These are phyloP conservation scores for Patagioenas fasciata DNA, from an alignment of 2,113 vertebrate species.

Conservation along the genomic window DNA sequence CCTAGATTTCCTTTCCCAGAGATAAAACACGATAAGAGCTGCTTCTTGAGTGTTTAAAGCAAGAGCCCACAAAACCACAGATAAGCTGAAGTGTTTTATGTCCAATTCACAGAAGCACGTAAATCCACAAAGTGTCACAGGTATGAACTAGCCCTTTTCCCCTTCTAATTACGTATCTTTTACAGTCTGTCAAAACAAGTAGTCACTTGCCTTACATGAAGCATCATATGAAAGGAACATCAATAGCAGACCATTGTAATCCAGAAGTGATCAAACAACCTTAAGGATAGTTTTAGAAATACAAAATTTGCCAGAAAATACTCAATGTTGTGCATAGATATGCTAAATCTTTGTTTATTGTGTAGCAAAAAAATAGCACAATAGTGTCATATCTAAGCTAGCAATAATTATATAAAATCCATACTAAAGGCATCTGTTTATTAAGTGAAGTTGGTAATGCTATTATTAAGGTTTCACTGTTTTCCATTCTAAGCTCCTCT, in stretches of 20 bases:
- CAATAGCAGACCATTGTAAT: background rate
- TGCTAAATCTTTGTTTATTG: background rate
- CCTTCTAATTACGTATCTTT: background rate
- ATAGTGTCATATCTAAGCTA: background rate
- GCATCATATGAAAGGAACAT: background rate
- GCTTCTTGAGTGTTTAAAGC: background rate
- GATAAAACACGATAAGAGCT: background rate
- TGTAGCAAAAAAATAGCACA: background rate
- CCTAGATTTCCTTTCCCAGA: background rate
- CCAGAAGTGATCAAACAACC: background rate
- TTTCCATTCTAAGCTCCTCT: background rate
- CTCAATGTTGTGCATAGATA: background rate
- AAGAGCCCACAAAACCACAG: background rate
- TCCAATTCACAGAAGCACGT: background rate
- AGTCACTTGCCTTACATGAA: background rate
- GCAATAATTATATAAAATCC: background rate
- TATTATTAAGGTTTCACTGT: background rate
- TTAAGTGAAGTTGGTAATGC: background rate
- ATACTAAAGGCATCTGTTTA: background rate
- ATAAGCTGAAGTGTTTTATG: background rate
- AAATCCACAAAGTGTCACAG: conserved; percentile 22
- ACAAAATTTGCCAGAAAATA: background rate
- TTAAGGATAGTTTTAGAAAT: background rate
- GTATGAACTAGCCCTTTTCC: background rate
- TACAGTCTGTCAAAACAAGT: conserved; percentile 2